Base-by-base conservation (phyloP, 2,888 invertebrate genomes). In the Carterocephalus palaemon region DNA sequence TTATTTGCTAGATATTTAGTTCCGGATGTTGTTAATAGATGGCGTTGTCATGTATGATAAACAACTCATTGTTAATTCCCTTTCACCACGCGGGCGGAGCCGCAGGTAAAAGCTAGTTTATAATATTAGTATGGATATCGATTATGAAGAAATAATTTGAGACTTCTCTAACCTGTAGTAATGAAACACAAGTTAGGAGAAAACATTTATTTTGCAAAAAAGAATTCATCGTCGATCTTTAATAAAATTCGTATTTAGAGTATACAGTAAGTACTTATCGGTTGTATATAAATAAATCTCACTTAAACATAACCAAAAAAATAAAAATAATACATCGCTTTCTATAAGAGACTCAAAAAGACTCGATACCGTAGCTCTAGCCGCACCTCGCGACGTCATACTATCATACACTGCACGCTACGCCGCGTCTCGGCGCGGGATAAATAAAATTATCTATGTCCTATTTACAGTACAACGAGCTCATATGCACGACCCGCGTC, bases 251-350 rank as follows among this genome's bases (percentile, higher is more conserved):
- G 74, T 82, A 80, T 79, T 75, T 74, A 78, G 82, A 83, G 81
- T 82, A 84, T 82, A 83, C 75, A 67, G 79, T 85, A 85, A 85
- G 85, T 85, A 86, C 85, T 75, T 77, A 72, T 78, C 70, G 66
- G 74, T 77, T 48, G 57, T 83, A 75, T 83, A 83, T 85, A 85
- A 84, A 85, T 85, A 85, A 85, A 84, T 84, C 81, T 85, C 82
- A 82, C 83, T 81, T 84, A 83, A 76, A 78, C 68, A 69, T 78
- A 81, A 81, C 72, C 74, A 75, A 80, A 81, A 53, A 42, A 52
- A 49, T 47, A 56, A 79, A 75, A 79, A 79, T 80, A 83, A 83
- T 84, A 85, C 83, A 83, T 75, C 72, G 70, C 75, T 74, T 54
- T 37, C 29, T 75, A 83, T 80, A 82, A 80, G 83, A 83, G 80